Conservation (phyloP, 2,888 invertebrate species). For the Drosophila demipolita region DNA sequence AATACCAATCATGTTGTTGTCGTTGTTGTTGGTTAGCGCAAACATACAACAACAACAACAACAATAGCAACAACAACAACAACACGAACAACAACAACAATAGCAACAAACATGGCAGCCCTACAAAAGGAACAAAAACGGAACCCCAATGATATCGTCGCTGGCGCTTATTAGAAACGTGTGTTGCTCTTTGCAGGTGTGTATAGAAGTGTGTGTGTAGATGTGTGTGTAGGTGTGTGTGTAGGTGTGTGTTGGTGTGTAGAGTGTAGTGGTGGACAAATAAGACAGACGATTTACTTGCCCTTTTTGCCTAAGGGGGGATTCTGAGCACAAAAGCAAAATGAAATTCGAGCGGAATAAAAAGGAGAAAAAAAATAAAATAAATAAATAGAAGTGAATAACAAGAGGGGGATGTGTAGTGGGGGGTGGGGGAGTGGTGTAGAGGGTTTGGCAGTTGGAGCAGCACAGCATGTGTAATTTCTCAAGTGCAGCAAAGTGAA, state of each 20-base stretch:
- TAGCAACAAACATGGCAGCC: constrained; percentile 42
- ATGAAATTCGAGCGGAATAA: constrained; percentile 72
- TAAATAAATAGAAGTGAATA: neutral
- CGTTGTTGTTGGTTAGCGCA: constrained; percentile 62
- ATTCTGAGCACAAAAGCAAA: constrained; percentile 34
- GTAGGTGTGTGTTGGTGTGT: constrained; percentile 11
- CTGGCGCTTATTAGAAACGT: constrained; percentile 70
- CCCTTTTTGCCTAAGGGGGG: constrained; percentile 42
- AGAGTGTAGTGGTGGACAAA: constrained; percentile 73
- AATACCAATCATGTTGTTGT: constrained; percentile 78
- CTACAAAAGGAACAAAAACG: constrained; percentile 51
- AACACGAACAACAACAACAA: constrained; percentile 19
- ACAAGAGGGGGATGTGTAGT: neutral
- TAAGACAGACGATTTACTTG: constrained; percentile 81
- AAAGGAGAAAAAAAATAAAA: constrained; percentile 20
- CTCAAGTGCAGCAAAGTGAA: constrained; percentile 77
- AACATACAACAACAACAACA: constrained; percentile 34
- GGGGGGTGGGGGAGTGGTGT: too few relatives aligned
- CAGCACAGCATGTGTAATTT: constrained; percentile 72
- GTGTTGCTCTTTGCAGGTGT: constrained; percentile 30
- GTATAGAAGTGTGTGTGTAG: constrained; percentile 3
- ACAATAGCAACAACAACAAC: constrained; percentile 21
- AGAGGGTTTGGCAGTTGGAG: neutral
- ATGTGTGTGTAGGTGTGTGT: constrained; percentile 17
- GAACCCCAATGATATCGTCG: constrained; percentile 53